These are phyloP conservation scores for Patella depressa DNA, from an alignment of 2,888 invertebrate species.

Conservation along the genomic window DNA sequence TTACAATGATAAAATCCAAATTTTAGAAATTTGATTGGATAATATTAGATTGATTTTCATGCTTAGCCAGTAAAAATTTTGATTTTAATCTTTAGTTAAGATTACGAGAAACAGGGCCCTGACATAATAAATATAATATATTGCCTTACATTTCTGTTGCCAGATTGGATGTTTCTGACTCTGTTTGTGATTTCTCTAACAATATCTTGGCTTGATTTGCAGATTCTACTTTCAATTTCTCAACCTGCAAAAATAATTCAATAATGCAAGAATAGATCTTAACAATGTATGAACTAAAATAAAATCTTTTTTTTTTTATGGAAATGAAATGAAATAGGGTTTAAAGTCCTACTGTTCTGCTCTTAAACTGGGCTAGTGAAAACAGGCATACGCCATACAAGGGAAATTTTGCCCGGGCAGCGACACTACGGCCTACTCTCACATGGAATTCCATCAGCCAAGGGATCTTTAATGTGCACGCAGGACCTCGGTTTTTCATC, in stretches of 20 bases:
- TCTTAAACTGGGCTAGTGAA: neutral
- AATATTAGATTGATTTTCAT: too few species aligned
- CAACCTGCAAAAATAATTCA: slow-evolving; percentile 36
- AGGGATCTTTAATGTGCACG: too few species aligned
- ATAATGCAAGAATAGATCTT: neutral
- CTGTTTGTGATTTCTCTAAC: slow-evolving; percentile 49
- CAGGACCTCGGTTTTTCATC: too few species aligned
- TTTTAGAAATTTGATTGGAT: too few species aligned
- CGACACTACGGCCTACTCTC: too few species aligned
- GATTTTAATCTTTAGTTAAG: too few species aligned
- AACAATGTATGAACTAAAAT: neutral
- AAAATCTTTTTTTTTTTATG: neutral
- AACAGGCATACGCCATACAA: too few species aligned
- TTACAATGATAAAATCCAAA: too few species aligned
- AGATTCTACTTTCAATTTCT: slow-evolving; percentile 46
- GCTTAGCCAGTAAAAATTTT: too few species aligned
- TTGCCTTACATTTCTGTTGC: slow-evolving; percentile 49
- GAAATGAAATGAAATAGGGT: neutral
- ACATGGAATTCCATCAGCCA: too few species aligned
- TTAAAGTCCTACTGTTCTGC: neutral
- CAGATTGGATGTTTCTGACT: slow-evolving; percentile 40
- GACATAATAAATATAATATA: neutral
- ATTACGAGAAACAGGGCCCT: too few species aligned
- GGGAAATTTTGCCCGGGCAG: too few species aligned
- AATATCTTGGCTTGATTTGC: slow-evolving; percentile 46